Evolutionary conservation across 1,140 invertebrate genomes (phyloP).

Genomic region (Heliconius melpomene): DNA sequence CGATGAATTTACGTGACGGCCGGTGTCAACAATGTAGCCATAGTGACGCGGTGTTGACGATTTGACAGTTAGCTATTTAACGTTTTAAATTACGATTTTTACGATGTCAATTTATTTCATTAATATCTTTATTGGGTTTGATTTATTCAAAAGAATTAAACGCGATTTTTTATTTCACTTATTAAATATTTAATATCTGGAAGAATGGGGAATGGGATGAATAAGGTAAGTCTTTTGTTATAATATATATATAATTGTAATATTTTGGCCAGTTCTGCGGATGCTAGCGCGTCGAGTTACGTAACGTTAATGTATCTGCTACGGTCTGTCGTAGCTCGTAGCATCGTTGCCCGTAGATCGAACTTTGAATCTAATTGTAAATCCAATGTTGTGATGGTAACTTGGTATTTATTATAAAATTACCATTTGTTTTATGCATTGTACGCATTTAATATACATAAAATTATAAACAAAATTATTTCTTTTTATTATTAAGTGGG

Average conservation of each 20-base stretch:
- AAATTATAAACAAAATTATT: too few species aligned
- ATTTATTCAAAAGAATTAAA: conserved; percentile 34
- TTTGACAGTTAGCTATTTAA: conserved; percentile 57
- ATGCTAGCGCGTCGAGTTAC: conserved; percentile 49
- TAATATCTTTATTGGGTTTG: conserved; percentile 45
- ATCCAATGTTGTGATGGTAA: not conserved
- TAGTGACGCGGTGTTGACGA: conserved; percentile 75
- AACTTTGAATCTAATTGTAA: conserved; percentile 20
- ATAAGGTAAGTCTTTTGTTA: conserved; percentile 83
- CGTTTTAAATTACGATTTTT: conserved; percentile 39
- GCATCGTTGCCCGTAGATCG: conserved; percentile 43
- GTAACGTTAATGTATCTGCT: conserved; percentile 62
- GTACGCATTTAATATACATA: too few species aligned
- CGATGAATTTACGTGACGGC: conserved; percentile 61
- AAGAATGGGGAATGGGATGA: conserved; percentile 90
- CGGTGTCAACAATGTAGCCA: conserved; percentile 79
- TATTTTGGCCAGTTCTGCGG: conserved; percentile 39
- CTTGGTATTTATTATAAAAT: not conserved
- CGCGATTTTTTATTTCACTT: not conserved
- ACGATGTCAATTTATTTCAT: conserved; percentile 34
- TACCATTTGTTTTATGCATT: too few species aligned
- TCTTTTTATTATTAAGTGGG: too few species aligned
- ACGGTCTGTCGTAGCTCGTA: conserved; percentile 54
- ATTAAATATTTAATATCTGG: conserved; percentile 36
- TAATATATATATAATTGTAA: not conserved